Conservation (phyloP, 37 sponge, comb jelly and placozoan genomes). For the Geodia barretti region DNA sequence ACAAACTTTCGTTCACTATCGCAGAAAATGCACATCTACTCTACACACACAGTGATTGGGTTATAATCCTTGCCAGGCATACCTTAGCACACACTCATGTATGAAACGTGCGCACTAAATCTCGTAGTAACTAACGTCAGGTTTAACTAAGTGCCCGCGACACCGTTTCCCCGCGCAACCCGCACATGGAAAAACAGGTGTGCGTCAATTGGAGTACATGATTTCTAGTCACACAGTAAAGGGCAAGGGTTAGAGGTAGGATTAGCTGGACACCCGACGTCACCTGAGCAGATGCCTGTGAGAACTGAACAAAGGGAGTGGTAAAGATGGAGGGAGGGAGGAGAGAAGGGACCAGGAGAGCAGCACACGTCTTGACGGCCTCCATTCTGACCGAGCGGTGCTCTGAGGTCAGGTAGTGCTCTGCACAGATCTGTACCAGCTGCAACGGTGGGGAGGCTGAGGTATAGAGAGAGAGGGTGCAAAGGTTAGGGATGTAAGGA, state of each 20-base stretch:
- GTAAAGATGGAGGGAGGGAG: slow-evolving; percentile 53
- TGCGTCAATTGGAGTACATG: no score
- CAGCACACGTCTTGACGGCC: slow-evolving; percentile 84
- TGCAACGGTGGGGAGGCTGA: slow-evolving; percentile 72
- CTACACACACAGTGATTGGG: no score
- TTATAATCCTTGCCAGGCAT: no score
- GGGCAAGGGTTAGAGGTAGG: slow-evolving; percentile 20
- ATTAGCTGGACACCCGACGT: slow-evolving; percentile 25
- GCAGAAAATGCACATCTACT: no score
- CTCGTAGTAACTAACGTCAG: no score
- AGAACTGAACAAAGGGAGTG: slow-evolving; percentile 35
- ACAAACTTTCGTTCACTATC: not conserved
- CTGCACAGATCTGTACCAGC: slow-evolving; percentile 83
- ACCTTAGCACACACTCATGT: no score
- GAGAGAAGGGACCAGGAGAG: slow-evolving; percentile 77
- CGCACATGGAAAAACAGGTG: no score
- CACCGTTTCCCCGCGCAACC: no score
- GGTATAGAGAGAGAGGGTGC: not conserved
- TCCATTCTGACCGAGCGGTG: slow-evolving; percentile 71
- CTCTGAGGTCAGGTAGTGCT: slow-evolving; percentile 68
- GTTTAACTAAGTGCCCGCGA: no score
- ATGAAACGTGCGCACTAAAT: no score
- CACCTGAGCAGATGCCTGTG: slow-evolving; percentile 19
- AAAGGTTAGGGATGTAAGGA: not conserved
- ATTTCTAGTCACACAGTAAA: no score